phyloP scores from a whole-genome alignment of 2,113 vertebrate species.

The Microcebus jonahi region DNA sequence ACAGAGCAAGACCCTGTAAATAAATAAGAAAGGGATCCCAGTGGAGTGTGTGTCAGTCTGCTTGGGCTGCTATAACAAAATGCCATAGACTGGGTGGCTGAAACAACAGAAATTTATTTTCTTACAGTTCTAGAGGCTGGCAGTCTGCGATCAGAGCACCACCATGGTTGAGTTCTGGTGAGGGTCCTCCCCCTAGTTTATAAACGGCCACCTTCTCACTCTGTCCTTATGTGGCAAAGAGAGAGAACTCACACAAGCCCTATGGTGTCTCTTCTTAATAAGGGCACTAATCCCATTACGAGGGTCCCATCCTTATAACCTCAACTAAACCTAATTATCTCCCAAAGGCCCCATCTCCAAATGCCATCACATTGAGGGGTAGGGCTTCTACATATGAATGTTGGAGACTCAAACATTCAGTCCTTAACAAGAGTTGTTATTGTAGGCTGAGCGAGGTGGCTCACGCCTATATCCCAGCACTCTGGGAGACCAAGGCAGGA shows the following conservation, averaged over 20 bases:
- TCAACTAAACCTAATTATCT: background rate
- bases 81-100: background rate
- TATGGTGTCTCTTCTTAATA: background rate
- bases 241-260: background rate
- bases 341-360: background rate
- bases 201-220: background rate
- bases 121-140: background rate
- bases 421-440: background rate
- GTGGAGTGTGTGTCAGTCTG: background rate
- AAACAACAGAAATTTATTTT: conserved; percentile 9
- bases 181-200: background rate
- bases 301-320: background rate
- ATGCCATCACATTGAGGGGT: background rate
- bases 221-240: background rate
- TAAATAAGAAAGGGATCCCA: background rate
- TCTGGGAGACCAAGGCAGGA: too few relatives aligned
- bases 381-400: background rate
- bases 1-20: too few relatives aligned
- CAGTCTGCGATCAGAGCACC: background rate
- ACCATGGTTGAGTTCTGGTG: background rate
- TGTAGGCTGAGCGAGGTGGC: too few relatives aligned
- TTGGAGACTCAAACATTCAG: background rate
- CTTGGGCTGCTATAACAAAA: background rate
- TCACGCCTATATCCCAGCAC: too few relatives aligned
- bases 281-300: background rate